Base-by-base conservation (phyloP, 1,140 invertebrate genomes). In the Lasaia peninsularis region DNA sequence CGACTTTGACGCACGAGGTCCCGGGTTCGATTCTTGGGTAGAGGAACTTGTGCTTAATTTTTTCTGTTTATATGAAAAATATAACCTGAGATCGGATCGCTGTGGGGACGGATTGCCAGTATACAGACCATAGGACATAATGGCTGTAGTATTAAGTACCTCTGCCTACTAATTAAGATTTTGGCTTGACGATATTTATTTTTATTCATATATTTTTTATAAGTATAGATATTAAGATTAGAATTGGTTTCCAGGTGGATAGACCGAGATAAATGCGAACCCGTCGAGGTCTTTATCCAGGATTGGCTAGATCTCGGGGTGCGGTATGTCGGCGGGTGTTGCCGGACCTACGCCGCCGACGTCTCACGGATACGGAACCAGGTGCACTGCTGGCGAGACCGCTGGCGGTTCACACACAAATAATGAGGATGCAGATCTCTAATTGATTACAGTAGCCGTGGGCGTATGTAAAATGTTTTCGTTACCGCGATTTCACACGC, bases 281-380 rank as follows among this genome's bases (percentile, higher is more conserved):
- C 91, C 1, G 84, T 94, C 2, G 90, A 91, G 44, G 78, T 87
- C 2, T 92, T 91, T 64, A 89, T 93, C 10, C 74, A 88, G 35
- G 88, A 91, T 54, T 95, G 94, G 93, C 63, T 94, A 34, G 84
- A 92, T 18, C 68, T 91, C 2, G 93, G 93, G 12, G 92, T 93
- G 18, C 89, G 85, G 14, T 93, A 92, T 75, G 84, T 95, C 9
- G 94, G 94, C 32, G 94, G 94, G 2, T 94, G 94, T 71, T 95
- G 94, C 74, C 86, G 93, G 52, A 92, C 93, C 0, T 92, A 92
- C 67, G 91, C 93, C 16, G 86, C 91, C 0, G 93, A 94, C 64
- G 90, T 92, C 2, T 89, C 86, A 3, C 86, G 91, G 28, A 92
- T 92, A 62, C 80, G 87, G 37, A 90, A 89, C 63, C 89, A 92